Evolutionary conservation across 2,113 vertebrate genomes (phyloP), one percentile per base, ranked within the genome.

Genomic region (Microtus montanus): DNA sequence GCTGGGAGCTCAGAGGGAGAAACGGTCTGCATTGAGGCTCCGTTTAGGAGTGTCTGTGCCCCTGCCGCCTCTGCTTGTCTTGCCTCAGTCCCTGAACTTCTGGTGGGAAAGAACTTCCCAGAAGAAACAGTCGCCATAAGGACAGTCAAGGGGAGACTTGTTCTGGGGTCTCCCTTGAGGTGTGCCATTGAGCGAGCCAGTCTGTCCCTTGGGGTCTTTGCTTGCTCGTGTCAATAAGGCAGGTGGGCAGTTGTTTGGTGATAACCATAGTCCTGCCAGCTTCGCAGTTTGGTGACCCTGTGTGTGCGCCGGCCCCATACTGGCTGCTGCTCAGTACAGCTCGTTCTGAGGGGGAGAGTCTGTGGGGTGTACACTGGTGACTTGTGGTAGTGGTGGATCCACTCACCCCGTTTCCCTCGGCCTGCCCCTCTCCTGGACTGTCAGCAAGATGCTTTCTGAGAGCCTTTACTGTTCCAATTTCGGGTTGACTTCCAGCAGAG

Each of bases 141-240:
- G 8, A 74, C 38, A 73, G 41, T 33, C 28, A 1, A 0, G 35
- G 22, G 8, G 20, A 35, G 14, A 70, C 35, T 17, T 20, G 41
- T 41, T 0, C 11, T 49, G 8, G 19, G 71, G 61, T n/a, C n/a
- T 61, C 13, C 19, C 80, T 41, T 10, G n/a, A 83, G 58, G 24
- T 17, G 24, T 17, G 14, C 74, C 90, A 38, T n/a, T 33, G 52
- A 26, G 41, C 44, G 10, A 26, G 14, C 14, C 35, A n/a, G 33
- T 89, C 87, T 87, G 47, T 61, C 38, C 47, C n/a, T 38, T 54
- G 68, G 78, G 79, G n/a, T 84, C 82, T 93, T 83, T 8, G 90
- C 83, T 66, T 86, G 79, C 49, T 79, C 61, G 35, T 85, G 66
- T 84, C 64, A 89, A 84, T 74, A 4, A 14, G 61, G 78, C 33